Base-by-base conservation (phyloP, 1,140 invertebrate species). In the Papilio helenus region DNA sequence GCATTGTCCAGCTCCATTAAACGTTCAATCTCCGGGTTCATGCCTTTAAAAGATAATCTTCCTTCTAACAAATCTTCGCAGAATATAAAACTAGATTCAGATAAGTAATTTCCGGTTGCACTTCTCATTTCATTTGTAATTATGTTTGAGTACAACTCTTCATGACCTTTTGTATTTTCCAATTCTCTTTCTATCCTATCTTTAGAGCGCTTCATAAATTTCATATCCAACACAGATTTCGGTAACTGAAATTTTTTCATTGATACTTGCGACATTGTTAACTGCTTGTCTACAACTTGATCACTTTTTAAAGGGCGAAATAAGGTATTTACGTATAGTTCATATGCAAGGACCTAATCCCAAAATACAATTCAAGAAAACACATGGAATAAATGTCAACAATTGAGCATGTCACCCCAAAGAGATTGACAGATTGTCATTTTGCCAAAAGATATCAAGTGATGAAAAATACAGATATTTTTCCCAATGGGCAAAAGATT, bases 201-300 rank as follows among this genome's bases (percentile, higher is more conserved):
- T 94, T 98, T 98, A 49, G 97, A 98, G 87, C 96, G 96, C 92
- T 98, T 97, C 98, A 99, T 99, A 93, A 99, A 99, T 96, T 97
- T 97, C 97, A 97, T 97, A 80, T 97, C 96, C 81, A 97, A 88
- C 74, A 97, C 95, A 14, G 96, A 95, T 87, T 97, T 97, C 0
- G 97, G 97, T 46, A 97, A 88, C 61, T 95, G 93, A 10, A 92
- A 86, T 83, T 90, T 93, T 78, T 90, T 93, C 73, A 76, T 86
- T 26, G 72, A 10, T 16, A 44, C 14, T 49, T 44, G 49, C 51
- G 29, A 81, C 81, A 83, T 86, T 86, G 12, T 26, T 83, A 20
- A 72, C 61, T 34, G 65, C 12, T 68, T 68, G 14, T 34, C 23
- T 16, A 34, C 14, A 68, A 68, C 23, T 68, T 68, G 4, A 26